Base-by-base conservation (phyloP, 92 coral and sea anemone species). In the Zoanthus gigantus region DNA sequence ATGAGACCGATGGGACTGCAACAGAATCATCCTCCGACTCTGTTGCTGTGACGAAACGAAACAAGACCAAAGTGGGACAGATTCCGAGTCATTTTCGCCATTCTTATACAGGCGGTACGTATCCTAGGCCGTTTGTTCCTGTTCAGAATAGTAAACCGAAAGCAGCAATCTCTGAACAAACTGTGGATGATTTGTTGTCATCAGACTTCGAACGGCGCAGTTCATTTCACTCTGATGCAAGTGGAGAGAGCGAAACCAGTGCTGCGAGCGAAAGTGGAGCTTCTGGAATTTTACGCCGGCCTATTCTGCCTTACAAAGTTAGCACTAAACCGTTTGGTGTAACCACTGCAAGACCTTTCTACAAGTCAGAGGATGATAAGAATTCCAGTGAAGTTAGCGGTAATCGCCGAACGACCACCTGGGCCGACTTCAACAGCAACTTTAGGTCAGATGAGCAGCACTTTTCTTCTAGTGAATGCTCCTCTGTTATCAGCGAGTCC, bases 1-100 rank as follows among this genome's bases (percentile, higher is more conserved):
- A 50, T 50, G 12, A 29, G 44, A 81, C 85, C 2, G 85, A 81
- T 31, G 85, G 63, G 16, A 56, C 45, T 7, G n/a, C 37, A 23
- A 29, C 85, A 14, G 75, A 45, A 28, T 16, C 48, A 28, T 2
- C 5, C 61, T 29, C 57, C 60, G 85, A 81, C 12, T 30, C 74
- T 15, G 0, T 74, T 23, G 34, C 28, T 32, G 85, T 65, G n/a
- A 28, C 66, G 3, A 81, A 10, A 67, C 85, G 76, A 8, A 66
- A 80, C 85, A 80, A 81, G 45, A 32, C 85, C 37, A 65, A 81
- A 50, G 28, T 66, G 1, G 85, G 85, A 13, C 75, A 81, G 63
- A 29, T 47, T 68, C 92, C 94, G 48, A 91, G 83, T 71, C 72
- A 57, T 91, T 66, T 56, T 47, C 92, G 94, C n/a, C 94, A 91